Evolutionary conservation across 2,797 vertebrate genomes (phyloP).

Genomic region (Esox lucius): DNA sequence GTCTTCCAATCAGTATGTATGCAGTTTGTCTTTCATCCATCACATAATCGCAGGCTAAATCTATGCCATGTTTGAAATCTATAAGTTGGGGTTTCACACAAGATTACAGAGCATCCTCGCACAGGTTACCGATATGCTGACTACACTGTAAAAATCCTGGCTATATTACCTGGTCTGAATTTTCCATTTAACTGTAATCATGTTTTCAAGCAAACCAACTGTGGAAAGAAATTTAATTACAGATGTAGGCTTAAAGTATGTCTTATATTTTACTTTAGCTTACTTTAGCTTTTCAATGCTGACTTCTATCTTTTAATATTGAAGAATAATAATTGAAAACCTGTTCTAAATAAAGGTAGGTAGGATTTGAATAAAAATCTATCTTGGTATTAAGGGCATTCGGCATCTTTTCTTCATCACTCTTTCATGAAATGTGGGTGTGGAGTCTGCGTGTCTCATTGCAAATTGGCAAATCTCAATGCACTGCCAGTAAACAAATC

Average conservation of each 20-base stretch:
- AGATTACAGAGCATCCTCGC: not conserved
- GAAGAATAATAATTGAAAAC: slow-evolving; percentile 41
- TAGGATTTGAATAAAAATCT: slow-evolving; percentile 45
- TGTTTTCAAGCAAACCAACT: slow-evolving; percentile 31
- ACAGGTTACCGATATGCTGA: not conserved
- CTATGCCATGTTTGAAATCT: slow-evolving; percentile 16
- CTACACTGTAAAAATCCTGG: not conserved
- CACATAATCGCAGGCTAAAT: not conserved
- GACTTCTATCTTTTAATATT: slow-evolving; percentile 15
- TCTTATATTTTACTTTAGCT: not conserved
- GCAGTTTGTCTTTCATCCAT: not conserved
- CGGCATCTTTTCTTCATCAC: slow-evolving; percentile 44
- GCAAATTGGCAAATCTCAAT: slow-evolving; percentile 3
- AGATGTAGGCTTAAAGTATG: slow-evolving; percentile 3
- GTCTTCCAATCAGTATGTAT: not conserved
- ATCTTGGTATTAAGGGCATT: slow-evolving; percentile 59
- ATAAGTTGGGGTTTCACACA: not conserved
- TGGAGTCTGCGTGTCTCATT: not conserved
- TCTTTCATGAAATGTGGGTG: slow-evolving; percentile 20
- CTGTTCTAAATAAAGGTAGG: slow-evolving; percentile 50
- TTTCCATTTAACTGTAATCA: slow-evolving; percentile 40
- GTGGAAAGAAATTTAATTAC: slow-evolving; percentile 27
- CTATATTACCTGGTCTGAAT: not conserved
- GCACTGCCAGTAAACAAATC: slow-evolving; percentile 13
- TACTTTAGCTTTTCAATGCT: not conserved